phyloP scores from a whole-genome alignment of 2,888 invertebrate species.

The Criorhina ranunculi region DNA sequence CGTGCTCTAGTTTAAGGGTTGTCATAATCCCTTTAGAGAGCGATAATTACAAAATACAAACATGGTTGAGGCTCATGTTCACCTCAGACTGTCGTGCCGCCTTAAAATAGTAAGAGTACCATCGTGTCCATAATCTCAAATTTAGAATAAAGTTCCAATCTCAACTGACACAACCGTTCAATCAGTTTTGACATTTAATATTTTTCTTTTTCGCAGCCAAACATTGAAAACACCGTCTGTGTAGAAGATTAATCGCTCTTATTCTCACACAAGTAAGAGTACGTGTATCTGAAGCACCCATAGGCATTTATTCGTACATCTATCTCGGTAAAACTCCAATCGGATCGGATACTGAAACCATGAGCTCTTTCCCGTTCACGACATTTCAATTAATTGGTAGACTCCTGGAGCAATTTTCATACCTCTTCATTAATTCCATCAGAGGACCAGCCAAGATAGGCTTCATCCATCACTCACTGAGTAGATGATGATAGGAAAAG shows the following conservation, averaged over 20 bases:
- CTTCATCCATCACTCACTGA: conserved; percentile 54
- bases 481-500: conserved; percentile 70
- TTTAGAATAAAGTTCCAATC: background rate
- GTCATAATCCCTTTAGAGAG: too few species aligned
- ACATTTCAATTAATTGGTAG: conserved; percentile 75
- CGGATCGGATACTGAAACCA: conserved; percentile 33
- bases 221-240: background rate
- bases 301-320: background rate
- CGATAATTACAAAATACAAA: too few species aligned
- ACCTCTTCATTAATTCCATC: conserved; percentile 74
- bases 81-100: too few species aligned
- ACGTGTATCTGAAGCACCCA: conserved; percentile 34
- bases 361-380: conserved; percentile 65
- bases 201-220: background rate
- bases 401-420: conserved; percentile 68
- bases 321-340: background rate
- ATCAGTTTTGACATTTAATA: conserved; percentile 17
- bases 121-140: background rate
- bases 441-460: conserved; percentile 34
- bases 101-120: background rate
- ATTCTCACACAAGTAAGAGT: conserved; percentile 10
- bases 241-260: conserved; percentile 34
- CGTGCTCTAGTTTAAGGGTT: too few species aligned
- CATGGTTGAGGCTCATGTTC: too few species aligned
- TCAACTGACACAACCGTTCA: background rate